Conservation (phyloP, 2,888 invertebrate species). For the Plagodis pulveraria region DNA sequence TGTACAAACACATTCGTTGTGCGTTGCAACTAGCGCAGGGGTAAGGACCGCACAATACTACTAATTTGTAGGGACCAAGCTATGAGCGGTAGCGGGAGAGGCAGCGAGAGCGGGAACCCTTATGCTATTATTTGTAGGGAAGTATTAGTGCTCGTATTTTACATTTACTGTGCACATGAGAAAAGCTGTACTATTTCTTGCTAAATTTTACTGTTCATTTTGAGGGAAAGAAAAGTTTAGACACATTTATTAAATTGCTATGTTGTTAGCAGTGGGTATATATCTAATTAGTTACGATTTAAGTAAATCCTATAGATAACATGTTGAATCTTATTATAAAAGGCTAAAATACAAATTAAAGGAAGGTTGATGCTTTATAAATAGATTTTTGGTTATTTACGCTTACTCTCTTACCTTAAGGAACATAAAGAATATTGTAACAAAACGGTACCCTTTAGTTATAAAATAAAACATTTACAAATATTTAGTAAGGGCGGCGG, state of each 20-base stretch:
- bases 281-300: too few relatives aligned
- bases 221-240: too few relatives aligned
- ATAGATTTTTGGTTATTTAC: constrained; percentile 9
- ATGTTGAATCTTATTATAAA: too few relatives aligned
- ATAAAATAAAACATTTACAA: constrained; percentile 80
- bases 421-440: constrained; percentile 44
- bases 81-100: constrained; percentile 39
- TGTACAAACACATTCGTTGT: constrained; percentile 74
- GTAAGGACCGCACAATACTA: constrained; percentile 47
- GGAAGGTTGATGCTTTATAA: constrained; percentile 1
- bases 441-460: constrained; percentile 48
- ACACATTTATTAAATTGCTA: too few relatives aligned
- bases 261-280: too few relatives aligned
- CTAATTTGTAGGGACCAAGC: constrained; percentile 40
- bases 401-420: constrained; percentile 34
- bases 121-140: too few relatives aligned
- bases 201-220: too few relatives aligned
- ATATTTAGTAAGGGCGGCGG: constrained; percentile 67
- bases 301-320: too few relatives aligned
- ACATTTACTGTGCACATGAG: too few relatives aligned
- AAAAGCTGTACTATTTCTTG: too few relatives aligned
- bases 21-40: constrained; percentile 42
- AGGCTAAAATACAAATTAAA: too few relatives aligned
- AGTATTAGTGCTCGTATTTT: too few relatives aligned
- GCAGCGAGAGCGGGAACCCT: constrained; percentile 6